Percentiles rank a stretch among this genome's conserved stretches.
phyloP scores from a whole-genome alignment of 2,113 vertebrate species.

The Rhabdornis inornatus region DNA sequence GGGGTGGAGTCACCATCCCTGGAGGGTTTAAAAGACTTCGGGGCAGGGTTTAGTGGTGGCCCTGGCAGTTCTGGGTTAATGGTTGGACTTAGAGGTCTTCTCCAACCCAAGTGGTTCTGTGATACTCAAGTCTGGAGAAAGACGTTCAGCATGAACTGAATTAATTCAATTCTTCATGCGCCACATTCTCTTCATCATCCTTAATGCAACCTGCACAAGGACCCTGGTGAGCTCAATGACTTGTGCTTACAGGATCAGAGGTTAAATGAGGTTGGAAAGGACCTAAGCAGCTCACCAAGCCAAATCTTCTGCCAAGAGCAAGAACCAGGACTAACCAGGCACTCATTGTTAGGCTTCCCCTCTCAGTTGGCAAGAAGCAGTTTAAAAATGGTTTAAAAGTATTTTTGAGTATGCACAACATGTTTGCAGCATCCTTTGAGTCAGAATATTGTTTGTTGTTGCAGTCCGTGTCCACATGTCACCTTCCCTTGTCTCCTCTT shows the following conservation, averaged over 20 bases:
- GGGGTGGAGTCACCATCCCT: not conserved
- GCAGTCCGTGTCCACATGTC: not conserved
- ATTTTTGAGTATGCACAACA: not conserved
- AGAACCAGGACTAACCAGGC: not conserved
- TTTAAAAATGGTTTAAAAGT: not conserved
- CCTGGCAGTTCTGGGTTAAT: not conserved
- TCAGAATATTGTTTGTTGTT: not conserved
- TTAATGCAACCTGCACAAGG: not conserved
- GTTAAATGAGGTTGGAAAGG: not conserved
- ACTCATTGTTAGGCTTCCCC: accelerated
- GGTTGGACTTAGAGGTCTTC: not conserved
- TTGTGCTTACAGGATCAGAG: not conserved
- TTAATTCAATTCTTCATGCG: not conserved
- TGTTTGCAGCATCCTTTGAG: not conserved
- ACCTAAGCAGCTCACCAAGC: not conserved
- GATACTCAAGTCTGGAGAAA: not conserved
- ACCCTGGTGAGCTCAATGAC: not conserved
- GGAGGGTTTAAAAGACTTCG: not conserved
- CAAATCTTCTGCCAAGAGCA: not conserved
- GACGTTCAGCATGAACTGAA: not conserved
- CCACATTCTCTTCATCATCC: not conserved
- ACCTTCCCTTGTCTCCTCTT: not conserved
- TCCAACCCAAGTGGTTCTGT: not conserved
- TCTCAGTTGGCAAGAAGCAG: not conserved
- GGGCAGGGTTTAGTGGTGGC: not conserved